Conservation (phyloP, 2,113 vertebrate species). For the Perognathus longimembris region DNA sequence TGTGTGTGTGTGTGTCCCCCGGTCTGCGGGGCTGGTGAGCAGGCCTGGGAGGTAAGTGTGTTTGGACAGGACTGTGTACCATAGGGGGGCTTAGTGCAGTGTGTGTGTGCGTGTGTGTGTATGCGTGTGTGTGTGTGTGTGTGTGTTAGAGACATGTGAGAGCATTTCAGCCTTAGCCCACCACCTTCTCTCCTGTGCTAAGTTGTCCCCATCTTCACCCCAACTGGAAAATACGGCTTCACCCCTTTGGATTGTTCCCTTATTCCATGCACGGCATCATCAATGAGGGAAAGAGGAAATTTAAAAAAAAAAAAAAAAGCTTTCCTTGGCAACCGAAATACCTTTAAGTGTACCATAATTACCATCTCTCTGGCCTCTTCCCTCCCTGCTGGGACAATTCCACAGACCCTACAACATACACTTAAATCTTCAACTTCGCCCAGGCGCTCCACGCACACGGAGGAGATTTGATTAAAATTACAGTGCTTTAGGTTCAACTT, state of each 20-base stretch:
- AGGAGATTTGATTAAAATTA: constrained; percentile 93
- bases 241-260: not conserved
- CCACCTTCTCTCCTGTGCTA: not conserved
- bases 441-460: constrained; percentile 87
- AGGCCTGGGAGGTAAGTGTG: too few species aligned
- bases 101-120: not conserved
- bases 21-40: too few species aligned
- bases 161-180: accelerated
- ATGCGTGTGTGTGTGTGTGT: too few species aligned
- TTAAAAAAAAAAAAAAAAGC: constrained; percentile 45
- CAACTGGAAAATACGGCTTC: not conserved
- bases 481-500: constrained; percentile 92
- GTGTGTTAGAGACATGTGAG: not conserved
- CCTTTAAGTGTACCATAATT: constrained; percentile 90
- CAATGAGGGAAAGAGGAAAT: constrained; percentile 49
- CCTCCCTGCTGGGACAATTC: constrained; percentile 86
- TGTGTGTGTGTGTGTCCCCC: accelerated
- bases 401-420: constrained; percentile 88
- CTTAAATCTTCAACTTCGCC: constrained; percentile 91
- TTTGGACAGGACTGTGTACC: accelerated
- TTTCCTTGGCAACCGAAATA: constrained; percentile 87
- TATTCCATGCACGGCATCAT: constrained; percentile 74
- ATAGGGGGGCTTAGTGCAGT: accelerated
- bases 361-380: constrained; percentile 85
- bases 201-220: not conserved